These are phyloP conservation scores for Sebastes goodei DNA, from an alignment of 2,797 vertebrate species.

Conservation along the genomic window DNA sequence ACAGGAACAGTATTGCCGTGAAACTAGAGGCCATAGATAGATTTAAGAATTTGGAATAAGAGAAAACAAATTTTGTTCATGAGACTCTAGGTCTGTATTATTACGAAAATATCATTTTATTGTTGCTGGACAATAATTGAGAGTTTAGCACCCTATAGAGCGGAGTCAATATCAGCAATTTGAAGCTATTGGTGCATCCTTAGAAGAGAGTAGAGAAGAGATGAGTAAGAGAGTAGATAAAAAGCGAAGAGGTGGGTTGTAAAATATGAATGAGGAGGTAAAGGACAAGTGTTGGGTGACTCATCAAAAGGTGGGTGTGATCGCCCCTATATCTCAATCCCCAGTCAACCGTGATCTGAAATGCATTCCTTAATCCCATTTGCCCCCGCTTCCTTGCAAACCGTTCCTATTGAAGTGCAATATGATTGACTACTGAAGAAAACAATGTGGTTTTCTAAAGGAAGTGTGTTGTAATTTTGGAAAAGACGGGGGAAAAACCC, in stretches of 20 bases:
- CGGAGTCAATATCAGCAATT: neutral
- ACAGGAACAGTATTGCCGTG: neutral
- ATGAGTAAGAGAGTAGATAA: neutral
- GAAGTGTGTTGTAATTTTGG: neutral
- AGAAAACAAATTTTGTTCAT: neutral
- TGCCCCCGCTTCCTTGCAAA: neutral
- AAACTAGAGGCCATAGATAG: neutral
- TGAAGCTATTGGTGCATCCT: neutral
- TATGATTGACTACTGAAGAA: conserved; percentile 72
- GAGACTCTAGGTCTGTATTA: neutral
- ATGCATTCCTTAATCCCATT: conserved; percentile 10
- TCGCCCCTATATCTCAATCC: neutral
- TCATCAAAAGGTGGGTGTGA: neutral
- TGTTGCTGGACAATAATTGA: neutral
- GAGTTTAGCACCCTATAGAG: neutral
- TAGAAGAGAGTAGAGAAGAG: neutral
- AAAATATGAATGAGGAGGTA: neutral
- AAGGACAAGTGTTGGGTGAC: neutral
- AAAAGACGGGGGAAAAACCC: neutral
- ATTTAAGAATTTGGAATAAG: neutral
- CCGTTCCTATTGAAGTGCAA: conserved; percentile 68
- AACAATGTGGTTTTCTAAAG: conserved; percentile 6
- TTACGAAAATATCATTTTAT: neutral
- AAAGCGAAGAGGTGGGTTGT: neutral
- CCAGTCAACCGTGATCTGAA: conserved; percentile 5